phyloP scores from a whole-genome alignment of 1,140 invertebrate species.

The Psilanteris sp. region DNA sequence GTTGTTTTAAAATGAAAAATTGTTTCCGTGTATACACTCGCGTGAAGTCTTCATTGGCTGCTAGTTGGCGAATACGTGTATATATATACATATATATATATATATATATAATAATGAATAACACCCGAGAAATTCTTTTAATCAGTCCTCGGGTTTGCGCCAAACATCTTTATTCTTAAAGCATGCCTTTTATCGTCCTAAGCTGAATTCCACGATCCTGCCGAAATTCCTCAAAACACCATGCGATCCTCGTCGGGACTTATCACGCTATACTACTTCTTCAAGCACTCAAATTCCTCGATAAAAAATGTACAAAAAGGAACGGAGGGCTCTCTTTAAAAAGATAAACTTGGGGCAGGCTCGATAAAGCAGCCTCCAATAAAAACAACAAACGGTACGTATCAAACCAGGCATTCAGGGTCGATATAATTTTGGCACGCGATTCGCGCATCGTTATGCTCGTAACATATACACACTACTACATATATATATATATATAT shows the following conservation, averaged over 20 bases:
- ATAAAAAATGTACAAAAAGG: conserved; percentile 12
- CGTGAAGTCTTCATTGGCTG: no score
- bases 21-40: no score
- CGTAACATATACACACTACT: conserved; percentile 40
- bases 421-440: conserved; percentile 73
- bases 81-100: no score
- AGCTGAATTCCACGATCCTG: conserved; percentile 46
- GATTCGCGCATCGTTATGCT: conserved; percentile 66
- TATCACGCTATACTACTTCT: conserved; percentile 46
- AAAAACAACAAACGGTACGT: conserved; percentile 64
- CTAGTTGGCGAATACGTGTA: no score
- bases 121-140: no score
- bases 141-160: no score
- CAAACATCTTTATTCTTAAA: conserved; percentile 47
- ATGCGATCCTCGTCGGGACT: conserved; percentile 35
- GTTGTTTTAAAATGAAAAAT: no score
- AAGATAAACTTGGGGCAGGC: conserved; percentile 46
- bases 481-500: conserved; percentile 8
- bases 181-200: conserved; percentile 46
- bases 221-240: conserved; percentile 64
- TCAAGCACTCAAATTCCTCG: not conserved
- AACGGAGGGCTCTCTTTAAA: conserved; percentile 40
- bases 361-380: conserved; percentile 47
- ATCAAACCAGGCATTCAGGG: conserved; percentile 67
- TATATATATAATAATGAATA: no score